Conservation (phyloP, 2,113 vertebrate species). For the Atractosteus spatula region DNA sequence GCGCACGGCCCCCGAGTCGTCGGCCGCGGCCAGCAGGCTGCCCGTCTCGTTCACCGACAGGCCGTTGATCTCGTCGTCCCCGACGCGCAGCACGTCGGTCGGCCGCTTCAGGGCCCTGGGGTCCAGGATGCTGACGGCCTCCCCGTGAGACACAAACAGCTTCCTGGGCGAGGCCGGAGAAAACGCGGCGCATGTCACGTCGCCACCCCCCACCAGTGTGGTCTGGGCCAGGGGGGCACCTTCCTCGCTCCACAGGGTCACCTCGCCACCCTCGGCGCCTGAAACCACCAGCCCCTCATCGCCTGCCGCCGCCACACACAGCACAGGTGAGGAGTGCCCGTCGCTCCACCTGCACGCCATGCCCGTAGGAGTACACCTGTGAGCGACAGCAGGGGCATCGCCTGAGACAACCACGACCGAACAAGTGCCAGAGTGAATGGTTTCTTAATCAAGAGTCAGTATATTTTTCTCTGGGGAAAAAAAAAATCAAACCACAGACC, state of each 20-base stretch:
- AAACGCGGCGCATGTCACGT: conserved; percentile 76
- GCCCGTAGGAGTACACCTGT: conserved; percentile 25
- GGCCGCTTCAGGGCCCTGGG: conserved; percentile 67
- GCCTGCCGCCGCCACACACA: conserved; percentile 68
- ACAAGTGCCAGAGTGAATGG: too few species aligned
- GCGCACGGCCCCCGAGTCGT: conserved; percentile 84
- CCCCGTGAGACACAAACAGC: conserved; percentile 78
- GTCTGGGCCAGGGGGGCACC: conserved; percentile 54
- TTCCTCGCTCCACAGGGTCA: conserved; percentile 75
- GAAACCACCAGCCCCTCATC: conserved; percentile 76
- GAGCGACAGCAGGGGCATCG: conserved; percentile 4
- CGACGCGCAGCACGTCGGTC: conserved; percentile 62
- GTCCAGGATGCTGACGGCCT: conserved; percentile 76
- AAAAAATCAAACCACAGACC: too few species aligned
- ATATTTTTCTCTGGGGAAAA: too few species aligned
- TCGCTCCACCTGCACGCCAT: conserved; percentile 79
- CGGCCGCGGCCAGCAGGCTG: conserved; percentile 74
- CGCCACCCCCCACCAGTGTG: conserved; percentile 57
- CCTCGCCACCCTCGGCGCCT: conserved; percentile 79
- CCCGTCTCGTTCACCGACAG: conserved; percentile 77
- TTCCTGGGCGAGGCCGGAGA: conserved; percentile 53
- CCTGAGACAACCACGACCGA: too few species aligned
- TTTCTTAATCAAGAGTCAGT: too few species aligned
- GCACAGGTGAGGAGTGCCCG: conserved; percentile 72
- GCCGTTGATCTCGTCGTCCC: conserved; percentile 90